A percentile compares a stretch with the other conserved stretches of the same genome.
Evolutionary conservation across 64 coral and sea anemone species (phyloP).

Genomic region (Exaiptasia diaphana): DNA sequence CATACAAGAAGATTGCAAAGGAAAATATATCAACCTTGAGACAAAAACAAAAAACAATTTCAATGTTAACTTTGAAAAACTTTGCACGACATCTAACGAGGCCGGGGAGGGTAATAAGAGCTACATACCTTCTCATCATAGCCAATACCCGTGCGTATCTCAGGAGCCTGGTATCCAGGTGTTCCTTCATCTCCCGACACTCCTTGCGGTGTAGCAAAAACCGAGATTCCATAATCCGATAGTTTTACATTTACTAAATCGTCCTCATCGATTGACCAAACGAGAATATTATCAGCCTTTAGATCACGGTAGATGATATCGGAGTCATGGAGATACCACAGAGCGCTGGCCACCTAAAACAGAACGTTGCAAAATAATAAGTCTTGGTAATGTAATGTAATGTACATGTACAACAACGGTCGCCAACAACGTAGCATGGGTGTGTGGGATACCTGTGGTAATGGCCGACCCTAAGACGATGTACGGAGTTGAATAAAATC

Average conservation of each 20-base stretch:
- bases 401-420: too few species aligned
- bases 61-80: background rate
- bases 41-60: background rate
- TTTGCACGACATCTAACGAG: too few species aligned
- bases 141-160: conserved; percentile 77
- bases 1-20: conserved; percentile 87
- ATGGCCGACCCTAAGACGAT: too few species aligned
- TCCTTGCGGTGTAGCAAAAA: conserved; percentile 92
- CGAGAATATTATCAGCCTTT: conserved; percentile 87
- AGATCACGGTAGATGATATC: conserved; percentile 96
- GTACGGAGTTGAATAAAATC: too few species aligned
- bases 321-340: conserved; percentile 93
- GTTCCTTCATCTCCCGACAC: conserved; percentile 96
- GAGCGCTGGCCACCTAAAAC: conserved; percentile 76
- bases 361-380: too few species aligned
- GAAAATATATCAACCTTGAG: conserved; percentile 95
- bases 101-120: background rate
- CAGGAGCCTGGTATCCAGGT: conserved; percentile 95
- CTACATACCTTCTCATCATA: conserved; percentile 89
- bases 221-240: conserved; percentile 94
- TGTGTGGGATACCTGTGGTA: too few species aligned
- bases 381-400: too few species aligned
- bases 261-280: conserved; percentile 65
- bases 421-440: too few species aligned
- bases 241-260: conserved; percentile 82